phyloP scores from a whole-genome alignment of 2,797 vertebrate genomes.

The Notolepis coatsorum region DNA sequence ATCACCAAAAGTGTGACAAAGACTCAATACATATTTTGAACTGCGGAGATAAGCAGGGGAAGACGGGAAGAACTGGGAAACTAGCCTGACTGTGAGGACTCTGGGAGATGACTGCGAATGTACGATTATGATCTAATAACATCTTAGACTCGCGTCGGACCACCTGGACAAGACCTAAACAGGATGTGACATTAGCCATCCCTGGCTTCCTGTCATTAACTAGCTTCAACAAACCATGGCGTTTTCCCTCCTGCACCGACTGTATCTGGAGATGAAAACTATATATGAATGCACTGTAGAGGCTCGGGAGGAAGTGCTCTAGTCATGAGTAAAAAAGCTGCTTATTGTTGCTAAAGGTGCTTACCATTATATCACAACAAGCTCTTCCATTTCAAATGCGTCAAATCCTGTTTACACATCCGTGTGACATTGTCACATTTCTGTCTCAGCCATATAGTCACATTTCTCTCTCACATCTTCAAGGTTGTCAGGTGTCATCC shows the following conservation, averaged over 20 bases:
- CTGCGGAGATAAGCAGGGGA: not conserved
- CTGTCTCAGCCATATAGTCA: conserved; percentile 31
- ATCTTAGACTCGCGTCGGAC: conserved; percentile 38
- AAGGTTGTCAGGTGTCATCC: conserved; percentile 82
- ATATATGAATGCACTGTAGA: conserved; percentile 32
- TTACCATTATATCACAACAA: conserved; percentile 63
- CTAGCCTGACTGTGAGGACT: conserved; percentile 10
- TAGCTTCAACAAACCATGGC: conserved; percentile 42
- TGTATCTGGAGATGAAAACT: conserved; percentile 53
- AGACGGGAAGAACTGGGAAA: not conserved
- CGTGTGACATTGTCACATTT: conserved; percentile 34
- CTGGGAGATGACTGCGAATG: conserved; percentile 29
- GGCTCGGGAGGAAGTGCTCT: conserved; percentile 67
- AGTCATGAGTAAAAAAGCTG: conserved; percentile 61
- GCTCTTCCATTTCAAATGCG: conserved; percentile 59
- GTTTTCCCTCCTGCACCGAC: conserved; percentile 44
- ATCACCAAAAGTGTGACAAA: not conserved
- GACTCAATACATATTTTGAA: conserved; percentile 8
- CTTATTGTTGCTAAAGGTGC: conserved; percentile 64
- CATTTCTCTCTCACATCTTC: conserved; percentile 52
- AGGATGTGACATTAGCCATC: conserved; percentile 68
- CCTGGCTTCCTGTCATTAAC: conserved; percentile 75
- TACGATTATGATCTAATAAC: conserved; percentile 35
- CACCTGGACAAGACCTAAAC: conserved; percentile 75
- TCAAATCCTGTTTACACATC: conserved; percentile 79